phyloP scores from a whole-genome alignment of 1,140 invertebrate genomes.

The Anthonomus grandis region DNA sequence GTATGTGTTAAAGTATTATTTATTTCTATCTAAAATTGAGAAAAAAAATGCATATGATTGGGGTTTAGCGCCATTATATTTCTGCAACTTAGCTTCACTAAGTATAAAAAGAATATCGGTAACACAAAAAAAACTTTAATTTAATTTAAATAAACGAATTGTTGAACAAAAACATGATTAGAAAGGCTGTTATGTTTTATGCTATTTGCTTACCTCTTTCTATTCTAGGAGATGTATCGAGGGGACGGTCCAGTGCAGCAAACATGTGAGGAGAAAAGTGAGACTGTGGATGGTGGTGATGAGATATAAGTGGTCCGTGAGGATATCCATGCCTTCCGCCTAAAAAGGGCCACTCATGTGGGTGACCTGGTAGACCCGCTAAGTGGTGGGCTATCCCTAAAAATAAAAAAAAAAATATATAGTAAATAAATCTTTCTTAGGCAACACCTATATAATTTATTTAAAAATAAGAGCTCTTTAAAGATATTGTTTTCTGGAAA shows the following conservation, averaged over 20 bases:
- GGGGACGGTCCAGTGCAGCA: slow-evolving; percentile 48
- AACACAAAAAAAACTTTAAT: no score
- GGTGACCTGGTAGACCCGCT: slow-evolving; percentile 55
- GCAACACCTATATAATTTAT: neutral
- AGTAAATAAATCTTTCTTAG: neutral
- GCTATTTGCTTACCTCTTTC: slow-evolving; percentile 47
- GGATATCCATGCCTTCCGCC: slow-evolving; percentile 55
- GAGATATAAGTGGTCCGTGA: slow-evolving; percentile 52
- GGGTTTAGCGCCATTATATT: no score
- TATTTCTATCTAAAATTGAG: no score
- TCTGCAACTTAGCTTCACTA: no score
- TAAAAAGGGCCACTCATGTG: slow-evolving; percentile 59
- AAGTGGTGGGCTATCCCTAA: slow-evolving; percentile 65
- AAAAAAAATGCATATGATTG: no score
- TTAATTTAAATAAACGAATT: no score
- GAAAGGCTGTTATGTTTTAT: no score
- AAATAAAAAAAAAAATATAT: slow-evolving; percentile 32
- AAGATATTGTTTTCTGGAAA: no score
- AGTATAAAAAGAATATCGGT: no score
- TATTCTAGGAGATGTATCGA: slow-evolving; percentile 46
- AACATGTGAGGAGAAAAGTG: slow-evolving; percentile 60
- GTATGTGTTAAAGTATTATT: no score
- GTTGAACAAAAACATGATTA: no score
- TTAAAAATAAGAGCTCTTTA: slow-evolving; percentile 13
- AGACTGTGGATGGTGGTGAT: slow-evolving; percentile 47